Evolutionary conservation across 1,140 invertebrate genomes (phyloP), one percentile per base, ranked within the genome.

Genomic region (Drosophila lowei): DNA sequence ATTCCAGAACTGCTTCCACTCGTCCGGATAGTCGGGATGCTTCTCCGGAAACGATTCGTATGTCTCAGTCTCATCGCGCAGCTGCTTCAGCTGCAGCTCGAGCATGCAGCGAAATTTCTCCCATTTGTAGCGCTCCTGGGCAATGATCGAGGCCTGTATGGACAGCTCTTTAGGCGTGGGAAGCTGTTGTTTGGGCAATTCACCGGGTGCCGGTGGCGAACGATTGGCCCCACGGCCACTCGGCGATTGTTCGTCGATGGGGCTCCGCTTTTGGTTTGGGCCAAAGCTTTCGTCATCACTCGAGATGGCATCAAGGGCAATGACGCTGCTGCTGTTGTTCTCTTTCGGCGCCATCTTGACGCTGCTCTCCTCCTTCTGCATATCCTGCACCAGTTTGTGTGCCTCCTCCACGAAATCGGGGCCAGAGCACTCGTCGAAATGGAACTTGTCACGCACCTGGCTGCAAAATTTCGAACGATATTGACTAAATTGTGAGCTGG

Each of bases 1-100:
- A 78, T 96, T 96, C 95, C 95, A 96, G 84, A 96, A 97, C 80
- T 94, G 95, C 80, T 97, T 97, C 96, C 96, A 97, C 79, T 97
- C 96, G 16, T 96, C 95, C 0, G 95, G 95, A 84, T 97, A 97
- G 5, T 94, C 92, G 0, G 96, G 96, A 92, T 97, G 96, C 75
- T 97, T 97, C 78, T 97, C 96, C 0, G 96, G 96, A 90, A 96
- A 96, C 76, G 95, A 95, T 76, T 96, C 94, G 84, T 96, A 95
- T 46, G 95, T 95, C 62, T 95, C 94, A 1, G 95, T 93, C 75
- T 91, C 93, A 73, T 92, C 93, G 74, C 88, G 92, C 92, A 92
- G 91, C 90, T 92, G 93, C 85, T 84, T 92, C 64, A 91, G 52
- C 47, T 90, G 79, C n/a, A 88, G 62, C 50, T 91, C 89, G 25